These are phyloP conservation scores for Brachionus sp. DNA, from an alignment of 1,140 invertebrate species.

Conservation along the genomic window DNA sequence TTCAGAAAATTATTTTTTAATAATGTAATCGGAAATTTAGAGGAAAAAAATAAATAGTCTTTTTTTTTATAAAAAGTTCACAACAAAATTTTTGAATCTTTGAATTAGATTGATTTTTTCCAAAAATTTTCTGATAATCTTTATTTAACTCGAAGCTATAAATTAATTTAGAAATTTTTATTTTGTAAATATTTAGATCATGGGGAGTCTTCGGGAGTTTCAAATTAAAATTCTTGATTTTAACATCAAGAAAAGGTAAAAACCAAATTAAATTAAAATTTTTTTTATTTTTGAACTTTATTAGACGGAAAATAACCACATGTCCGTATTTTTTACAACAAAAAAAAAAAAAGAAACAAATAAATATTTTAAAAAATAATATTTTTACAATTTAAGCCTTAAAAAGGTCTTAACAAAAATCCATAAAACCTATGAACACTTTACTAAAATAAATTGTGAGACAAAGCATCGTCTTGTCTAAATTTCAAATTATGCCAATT, in stretches of 20 bases:
- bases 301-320: not conserved
- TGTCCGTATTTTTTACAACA: not conserved
- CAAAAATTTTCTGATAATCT: too few species aligned
- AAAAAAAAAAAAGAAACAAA: not conserved
- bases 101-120: too few species aligned
- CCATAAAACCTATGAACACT: not conserved
- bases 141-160: too few species aligned
- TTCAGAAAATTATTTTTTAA: too few species aligned
- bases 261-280: not conserved
- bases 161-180: too few species aligned
- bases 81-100: too few species aligned
- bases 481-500: not conserved
- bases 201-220: not conserved
- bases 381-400: not conserved
- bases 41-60: too few species aligned
- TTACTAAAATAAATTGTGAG: not conserved
- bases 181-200: too few species aligned
- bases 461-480: not conserved
- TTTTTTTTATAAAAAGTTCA: too few species aligned
- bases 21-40: too few species aligned
- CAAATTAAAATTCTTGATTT: not conserved
- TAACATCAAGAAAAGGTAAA: not conserved
- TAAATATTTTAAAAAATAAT: not conserved
- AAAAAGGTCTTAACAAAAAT: not conserved
- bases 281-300: not conserved